Conservation (phyloP, 2,888 invertebrate species). For the Conomelus anceps region DNA sequence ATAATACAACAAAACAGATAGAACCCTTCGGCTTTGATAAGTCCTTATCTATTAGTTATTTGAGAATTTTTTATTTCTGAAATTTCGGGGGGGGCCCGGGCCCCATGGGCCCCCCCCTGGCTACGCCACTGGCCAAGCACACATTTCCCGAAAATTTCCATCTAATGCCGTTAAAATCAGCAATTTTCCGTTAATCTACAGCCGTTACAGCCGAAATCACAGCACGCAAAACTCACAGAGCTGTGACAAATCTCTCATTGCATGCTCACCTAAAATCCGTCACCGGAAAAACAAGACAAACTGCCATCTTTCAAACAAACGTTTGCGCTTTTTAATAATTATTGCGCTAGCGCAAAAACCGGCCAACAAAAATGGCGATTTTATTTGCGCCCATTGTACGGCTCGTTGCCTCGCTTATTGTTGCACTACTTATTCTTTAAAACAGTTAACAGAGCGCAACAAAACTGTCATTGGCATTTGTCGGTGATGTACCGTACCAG, state of each 20-base stretch:
- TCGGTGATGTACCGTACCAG: not conserved
- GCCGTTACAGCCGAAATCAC: not conserved
- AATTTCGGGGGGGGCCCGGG: no score
- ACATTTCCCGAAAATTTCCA: not conserved
- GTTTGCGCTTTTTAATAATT: not conserved
- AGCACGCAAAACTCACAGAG: not conserved
- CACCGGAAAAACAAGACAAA: no score
- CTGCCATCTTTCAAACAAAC: not conserved
- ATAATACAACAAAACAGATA: no score
- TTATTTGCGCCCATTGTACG: not conserved
- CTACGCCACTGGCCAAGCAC: no score
- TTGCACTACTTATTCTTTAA: not conserved
- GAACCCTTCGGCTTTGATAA: no score
- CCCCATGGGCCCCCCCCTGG: no score
- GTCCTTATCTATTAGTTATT: no score
- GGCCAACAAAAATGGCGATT: not conserved
- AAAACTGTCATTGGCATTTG: not conserved
- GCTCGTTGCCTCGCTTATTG: not conserved
- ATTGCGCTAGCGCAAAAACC: not conserved
- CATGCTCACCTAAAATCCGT: not conserved
- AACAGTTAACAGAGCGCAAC: not conserved
- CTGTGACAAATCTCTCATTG: not conserved
- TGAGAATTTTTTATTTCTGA: no score
- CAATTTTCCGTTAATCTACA: not conserved
- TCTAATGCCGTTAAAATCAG: not conserved